Evolutionary conservation across 1,140 invertebrate species (phyloP).

Genomic region (Lepidurus arcticus): DNA sequence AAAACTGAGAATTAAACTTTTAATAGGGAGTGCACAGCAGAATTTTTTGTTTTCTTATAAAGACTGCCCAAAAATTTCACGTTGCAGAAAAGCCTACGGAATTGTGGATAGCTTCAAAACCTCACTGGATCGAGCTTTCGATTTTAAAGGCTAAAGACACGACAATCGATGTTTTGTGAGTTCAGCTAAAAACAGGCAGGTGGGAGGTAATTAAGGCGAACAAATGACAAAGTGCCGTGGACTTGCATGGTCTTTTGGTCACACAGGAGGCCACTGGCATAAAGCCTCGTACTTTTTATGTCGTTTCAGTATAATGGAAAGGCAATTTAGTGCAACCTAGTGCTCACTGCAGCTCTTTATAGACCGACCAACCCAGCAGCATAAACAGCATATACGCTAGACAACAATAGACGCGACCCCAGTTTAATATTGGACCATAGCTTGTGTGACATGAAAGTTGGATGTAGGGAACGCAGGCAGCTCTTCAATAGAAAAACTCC

Average conservation of each 20-base stretch:
- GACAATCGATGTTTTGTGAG: slow-evolving; percentile 13
- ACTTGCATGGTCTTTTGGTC: slow-evolving; percentile 11
- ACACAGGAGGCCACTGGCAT: slow-evolving; percentile 18
- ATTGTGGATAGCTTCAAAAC: not conserved
- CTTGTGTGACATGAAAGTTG: slow-evolving; percentile 14
- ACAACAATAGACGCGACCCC: slow-evolving; percentile 14
- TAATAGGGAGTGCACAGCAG: not conserved
- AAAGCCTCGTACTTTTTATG: slow-evolving; percentile 10
- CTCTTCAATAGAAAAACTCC: slow-evolving; percentile 5
- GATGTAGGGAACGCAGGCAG: not conserved
- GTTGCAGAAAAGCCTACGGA: not conserved
- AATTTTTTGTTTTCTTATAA: not conserved
- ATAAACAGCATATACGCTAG: not conserved
- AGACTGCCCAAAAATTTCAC: not conserved
- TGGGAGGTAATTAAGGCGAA: slow-evolving; percentile 12
- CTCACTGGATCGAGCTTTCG: not conserved
- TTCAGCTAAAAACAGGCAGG: not conserved
- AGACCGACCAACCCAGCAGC: slow-evolving; percentile 6
- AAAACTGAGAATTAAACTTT: slow-evolving; percentile 7
- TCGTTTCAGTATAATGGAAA: slow-evolving; percentile 19
- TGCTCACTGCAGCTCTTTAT: slow-evolving; percentile 13
- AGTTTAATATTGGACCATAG: not conserved
- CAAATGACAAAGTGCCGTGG: slow-evolving; percentile 18
- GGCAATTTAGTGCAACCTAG: slow-evolving; percentile 3
- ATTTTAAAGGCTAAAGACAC: not conserved